Percentiles rank a stretch among this genome's conserved stretches.
Evolutionary conservation across 2,113 vertebrate genomes (phyloP).

Genomic region (Acanthochromis polyacanthus): DNA sequence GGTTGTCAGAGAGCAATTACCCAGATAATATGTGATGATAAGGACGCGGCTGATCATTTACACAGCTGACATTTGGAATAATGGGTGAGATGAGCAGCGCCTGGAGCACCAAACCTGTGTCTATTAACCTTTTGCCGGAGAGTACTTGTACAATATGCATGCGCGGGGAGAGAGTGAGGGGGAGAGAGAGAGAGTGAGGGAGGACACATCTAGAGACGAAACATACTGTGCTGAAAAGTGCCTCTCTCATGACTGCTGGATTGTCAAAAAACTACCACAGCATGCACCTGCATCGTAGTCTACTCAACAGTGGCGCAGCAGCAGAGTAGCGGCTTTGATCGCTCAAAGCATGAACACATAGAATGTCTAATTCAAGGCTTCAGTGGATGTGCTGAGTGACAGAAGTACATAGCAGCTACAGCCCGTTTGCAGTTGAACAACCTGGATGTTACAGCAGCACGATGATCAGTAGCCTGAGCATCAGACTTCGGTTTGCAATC

Average conservation of each 20-base stretch:
- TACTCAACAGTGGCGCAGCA: not conserved
- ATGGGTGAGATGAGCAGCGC: constrained; percentile 56
- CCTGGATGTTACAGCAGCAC: not conserved
- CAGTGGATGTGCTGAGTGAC: not conserved
- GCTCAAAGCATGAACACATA: not conserved
- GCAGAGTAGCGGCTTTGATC: constrained; percentile 11
- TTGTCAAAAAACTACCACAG: constrained; percentile 17
- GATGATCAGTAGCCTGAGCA: not conserved
- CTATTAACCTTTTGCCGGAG: constrained; percentile 69
- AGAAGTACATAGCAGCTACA: not conserved
- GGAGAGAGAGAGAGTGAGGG: not conserved
- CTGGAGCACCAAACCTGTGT: constrained; percentile 47
- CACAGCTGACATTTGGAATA: constrained; percentile 77
- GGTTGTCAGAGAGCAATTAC: constrained; percentile 67
- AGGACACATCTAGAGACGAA: not conserved
- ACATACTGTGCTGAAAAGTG: not conserved
- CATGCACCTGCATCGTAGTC: constrained; percentile 14
- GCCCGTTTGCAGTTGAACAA: not conserved
- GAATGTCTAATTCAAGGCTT: constrained; percentile 10
- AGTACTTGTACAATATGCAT: constrained; percentile 23
- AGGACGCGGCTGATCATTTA: constrained; percentile 71
- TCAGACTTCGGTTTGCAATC: not conserved
- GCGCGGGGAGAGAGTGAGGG: not conserved
- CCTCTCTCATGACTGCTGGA: not conserved
- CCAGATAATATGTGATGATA: constrained; percentile 71